Percentiles rank a stretch among this genome's conserved stretches.
phyloP scores from a whole-genome alignment of 1,140 invertebrate species.

The Macrocentrus cingulum region DNA sequence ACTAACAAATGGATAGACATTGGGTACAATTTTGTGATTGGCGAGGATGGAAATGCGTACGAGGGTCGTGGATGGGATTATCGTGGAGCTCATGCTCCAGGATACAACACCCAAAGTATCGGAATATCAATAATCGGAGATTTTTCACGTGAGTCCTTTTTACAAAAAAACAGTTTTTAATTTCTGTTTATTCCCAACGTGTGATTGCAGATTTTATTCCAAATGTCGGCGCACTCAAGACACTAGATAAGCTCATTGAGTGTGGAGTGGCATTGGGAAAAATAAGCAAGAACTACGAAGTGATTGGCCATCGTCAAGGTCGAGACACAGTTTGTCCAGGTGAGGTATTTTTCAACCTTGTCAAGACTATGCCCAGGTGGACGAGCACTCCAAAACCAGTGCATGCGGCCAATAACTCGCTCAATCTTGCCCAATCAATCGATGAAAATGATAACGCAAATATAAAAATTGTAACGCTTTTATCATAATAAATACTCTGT shows the following conservation, averaged over 20 bases:
- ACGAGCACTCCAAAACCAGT: slow-evolving; percentile 34
- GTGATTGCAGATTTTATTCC: slow-evolving; percentile 58
- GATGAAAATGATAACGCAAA: neutral
- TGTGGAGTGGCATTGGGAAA: slow-evolving; percentile 52
- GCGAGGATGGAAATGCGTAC: slow-evolving; percentile 67
- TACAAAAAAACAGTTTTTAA: too few species aligned
- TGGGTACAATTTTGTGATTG: slow-evolving; percentile 67
- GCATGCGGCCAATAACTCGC: slow-evolving; percentile 4
- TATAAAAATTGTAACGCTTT: too few species aligned
- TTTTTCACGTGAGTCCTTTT: slow-evolving; percentile 38
- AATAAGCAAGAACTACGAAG: slow-evolving; percentile 47
- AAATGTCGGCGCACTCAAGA: slow-evolving; percentile 49
- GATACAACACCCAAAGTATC: slow-evolving; percentile 68
- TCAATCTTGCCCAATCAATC: neutral
- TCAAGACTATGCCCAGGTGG: slow-evolving; percentile 58
- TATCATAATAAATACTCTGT: too few species aligned
- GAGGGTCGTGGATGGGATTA: slow-evolving; percentile 74
- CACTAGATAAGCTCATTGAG: slow-evolving; percentile 51
- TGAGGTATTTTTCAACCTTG: slow-evolving; percentile 57
- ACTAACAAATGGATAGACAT: slow-evolving; percentile 70
- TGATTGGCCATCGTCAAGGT: slow-evolving; percentile 60
- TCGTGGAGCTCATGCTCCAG: slow-evolving; percentile 67
- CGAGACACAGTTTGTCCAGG: slow-evolving; percentile 58
- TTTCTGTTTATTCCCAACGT: too few species aligned
- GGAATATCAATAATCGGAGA: slow-evolving; percentile 67